These are phyloP conservation scores for Phrynosoma platyrhinos DNA, from an alignment of 2,113 vertebrate species.

Conservation along the genomic window DNA sequence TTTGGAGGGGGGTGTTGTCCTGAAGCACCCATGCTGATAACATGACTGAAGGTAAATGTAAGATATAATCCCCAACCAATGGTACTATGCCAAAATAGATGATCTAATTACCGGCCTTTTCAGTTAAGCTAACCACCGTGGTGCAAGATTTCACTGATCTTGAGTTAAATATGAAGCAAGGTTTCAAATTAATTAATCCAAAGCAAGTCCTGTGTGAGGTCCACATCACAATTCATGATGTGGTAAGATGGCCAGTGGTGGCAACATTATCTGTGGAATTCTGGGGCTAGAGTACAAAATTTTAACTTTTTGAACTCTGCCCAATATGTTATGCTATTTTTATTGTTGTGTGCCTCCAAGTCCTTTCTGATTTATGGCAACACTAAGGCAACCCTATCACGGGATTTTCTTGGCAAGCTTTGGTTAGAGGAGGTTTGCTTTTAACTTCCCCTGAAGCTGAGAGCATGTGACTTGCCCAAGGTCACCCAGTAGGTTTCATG, in stretches of 20 bases:
- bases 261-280: not conserved
- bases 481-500: too few species aligned
- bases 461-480: too few species aligned
- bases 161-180: not conserved
- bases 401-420: too few species aligned
- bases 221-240: too few species aligned
- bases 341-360: too few species aligned
- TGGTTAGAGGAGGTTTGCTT: too few species aligned
- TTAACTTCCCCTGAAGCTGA: too few species aligned
- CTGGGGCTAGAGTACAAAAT: not conserved
- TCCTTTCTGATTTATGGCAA: too few species aligned
- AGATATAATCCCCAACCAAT: not conserved
- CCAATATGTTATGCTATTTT: too few species aligned
- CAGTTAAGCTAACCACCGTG: not conserved
- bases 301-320: not conserved
- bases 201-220: not conserved
- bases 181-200: not conserved
- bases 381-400: too few species aligned
- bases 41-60: slow-evolving; percentile 13
- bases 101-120: not conserved
- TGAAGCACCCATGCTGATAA: not conserved
- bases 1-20: too few species aligned
- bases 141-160: not conserved
- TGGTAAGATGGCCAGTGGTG: too few species aligned
- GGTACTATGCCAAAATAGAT: not conserved